Evolutionary conservation across 23 tunicate species (phyloP), one percentile per base, ranked within the genome.

Genomic region (Halocynthia roretzi): DNA sequence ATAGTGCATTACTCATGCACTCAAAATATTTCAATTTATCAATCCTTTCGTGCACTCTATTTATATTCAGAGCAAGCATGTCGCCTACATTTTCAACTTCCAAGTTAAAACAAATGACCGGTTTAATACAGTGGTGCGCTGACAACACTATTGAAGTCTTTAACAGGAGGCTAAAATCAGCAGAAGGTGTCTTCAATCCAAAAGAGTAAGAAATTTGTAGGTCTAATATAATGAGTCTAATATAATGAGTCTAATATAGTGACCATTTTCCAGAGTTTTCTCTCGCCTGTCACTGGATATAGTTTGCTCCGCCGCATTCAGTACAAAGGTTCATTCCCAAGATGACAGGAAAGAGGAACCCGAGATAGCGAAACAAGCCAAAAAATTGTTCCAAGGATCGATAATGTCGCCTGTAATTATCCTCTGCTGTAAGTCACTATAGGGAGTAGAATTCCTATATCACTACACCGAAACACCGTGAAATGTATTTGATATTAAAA

Each of bases 251-350:
- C 1, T 31, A 31, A 31, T 31, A 31, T 31, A 31, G 44, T 31
- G 44, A 4, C 44, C 44, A 4, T 69, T 68, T 63, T 79, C 0
- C 78, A 87, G 88, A 21, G 64, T 75, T 7, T 88, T 88, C 62
- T 77, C 80, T 0, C 54, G 76, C 10, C 80, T 84, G 17, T 76
- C 96, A 52, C 23, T 89, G 61, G 96, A 89, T 80, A 78, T 89
- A 10, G 82, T 84, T 8, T 84, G 86, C 62, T 84, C 96, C 8
- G 85, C 96, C 50, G 96, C 96, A 12, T 89, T 89, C 65, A 89
- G 96, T 71, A 68, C 86, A 8, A 81, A 89, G 21, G 80, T 84
- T 0, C 78, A 84, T 67, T 66, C 76, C 51, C 87, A 88, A 62
- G 87, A 70, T 51, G 75, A 70, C 75, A 70, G 55, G 48, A 54